Evolutionary conservation across 1,140 invertebrate genomes (phyloP).

Genomic region (Calliphora vicina): DNA sequence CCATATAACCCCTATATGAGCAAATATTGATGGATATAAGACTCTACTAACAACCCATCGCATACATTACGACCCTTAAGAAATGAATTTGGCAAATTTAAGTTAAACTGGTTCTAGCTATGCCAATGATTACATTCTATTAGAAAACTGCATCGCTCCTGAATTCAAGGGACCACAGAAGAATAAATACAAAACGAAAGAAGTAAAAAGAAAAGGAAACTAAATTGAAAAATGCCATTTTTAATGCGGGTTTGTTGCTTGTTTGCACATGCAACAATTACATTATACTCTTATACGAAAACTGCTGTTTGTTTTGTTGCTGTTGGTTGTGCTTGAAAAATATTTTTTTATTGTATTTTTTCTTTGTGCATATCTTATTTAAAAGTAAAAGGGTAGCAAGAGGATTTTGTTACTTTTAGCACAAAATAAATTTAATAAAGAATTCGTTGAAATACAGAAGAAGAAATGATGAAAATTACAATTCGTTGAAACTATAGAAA

Average conservation of each 20-base stretch:
- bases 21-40: no score
- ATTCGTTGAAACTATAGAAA: background rate
- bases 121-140: background rate
- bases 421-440: no score
- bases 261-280: constrained; percentile 13
- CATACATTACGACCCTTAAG: no score
- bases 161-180: background rate
- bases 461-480: background rate
- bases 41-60: no score
- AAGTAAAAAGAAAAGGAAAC: background rate
- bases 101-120: background rate
- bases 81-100: no score
- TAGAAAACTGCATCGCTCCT: background rate
- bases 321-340: background rate
- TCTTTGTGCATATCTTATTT: background rate
- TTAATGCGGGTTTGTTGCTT: background rate
- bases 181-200: background rate
- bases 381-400: no score
- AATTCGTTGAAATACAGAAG: background rate
- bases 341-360: background rate
- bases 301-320: background rate
- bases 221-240: background rate
- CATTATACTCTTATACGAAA: background rate
- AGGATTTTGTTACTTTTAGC: no score
- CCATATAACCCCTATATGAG: no score